Conservation (phyloP, 2,888 invertebrate species). For the Parascotia fuliginaria region DNA sequence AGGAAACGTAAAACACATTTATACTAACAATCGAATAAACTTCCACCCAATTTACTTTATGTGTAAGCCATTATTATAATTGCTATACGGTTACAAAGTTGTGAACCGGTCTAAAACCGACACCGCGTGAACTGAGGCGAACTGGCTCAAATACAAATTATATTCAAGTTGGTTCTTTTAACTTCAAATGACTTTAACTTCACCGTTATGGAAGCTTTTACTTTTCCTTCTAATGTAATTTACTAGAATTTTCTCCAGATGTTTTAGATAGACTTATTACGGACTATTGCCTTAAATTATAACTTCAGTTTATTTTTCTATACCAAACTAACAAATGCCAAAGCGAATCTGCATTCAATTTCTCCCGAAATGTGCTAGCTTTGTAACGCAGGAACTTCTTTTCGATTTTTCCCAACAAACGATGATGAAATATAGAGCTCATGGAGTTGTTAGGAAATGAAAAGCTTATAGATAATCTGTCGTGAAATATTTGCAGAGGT, state of each 20-base stretch:
- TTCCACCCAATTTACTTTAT: conserved; percentile 76
- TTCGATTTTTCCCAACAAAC: conserved; percentile 10
- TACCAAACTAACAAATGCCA: conserved; percentile 5
- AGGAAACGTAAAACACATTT: conserved; percentile 58
- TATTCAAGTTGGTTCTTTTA: conserved; percentile 55
- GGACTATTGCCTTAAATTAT: background rate
- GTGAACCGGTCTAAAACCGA: conserved; percentile 49
- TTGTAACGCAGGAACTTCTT: conserved; percentile 8
- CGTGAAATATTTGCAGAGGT: background rate
- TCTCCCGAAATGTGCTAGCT: conserved; percentile 9
- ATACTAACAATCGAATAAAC: conserved; percentile 68
- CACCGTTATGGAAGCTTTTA: conserved; percentile 36
- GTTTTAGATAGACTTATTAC: conserved; percentile 21
- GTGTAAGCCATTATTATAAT: conserved; percentile 78
- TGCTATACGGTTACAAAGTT: conserved; percentile 69
- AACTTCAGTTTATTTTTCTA: background rate
- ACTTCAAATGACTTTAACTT: conserved; percentile 44
- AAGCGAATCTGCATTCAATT: conserved; percentile 10
- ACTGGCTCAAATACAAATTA: conserved; percentile 56
- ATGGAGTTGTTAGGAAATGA: conserved; percentile 8
- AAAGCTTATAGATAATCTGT: conserved; percentile 5
- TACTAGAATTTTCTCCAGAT: conserved; percentile 23
- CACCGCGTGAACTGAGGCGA: conserved; percentile 55
- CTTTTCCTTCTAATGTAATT: conserved; percentile 36
- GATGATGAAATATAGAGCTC: conserved; percentile 11